Evolutionary conservation across 2,888 invertebrate genomes (phyloP), one percentile per base, ranked within the genome.

Genomic region (Drosophila tanythrix): DNA sequence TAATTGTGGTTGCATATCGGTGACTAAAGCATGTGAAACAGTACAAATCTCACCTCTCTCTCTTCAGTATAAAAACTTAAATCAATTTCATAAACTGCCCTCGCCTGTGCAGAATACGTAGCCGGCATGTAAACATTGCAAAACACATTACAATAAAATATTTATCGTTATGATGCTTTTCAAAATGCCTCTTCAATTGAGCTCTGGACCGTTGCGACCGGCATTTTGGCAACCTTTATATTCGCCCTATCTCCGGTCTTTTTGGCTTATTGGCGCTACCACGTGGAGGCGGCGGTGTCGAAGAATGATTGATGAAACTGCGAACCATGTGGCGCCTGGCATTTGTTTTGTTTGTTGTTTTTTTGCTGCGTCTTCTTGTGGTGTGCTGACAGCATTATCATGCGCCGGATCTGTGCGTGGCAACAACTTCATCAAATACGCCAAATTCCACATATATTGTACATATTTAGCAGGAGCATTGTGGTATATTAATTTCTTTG

Each of bases 181-280:
- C 55, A 87, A 90, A 90, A 87, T 88, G 90, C 86, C 88, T 91
- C 90, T 90, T 90, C 91, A 90, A 90, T 90, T 90, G 91, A 83
- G 86, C 77, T 73, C 76, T 77, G 75, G 76, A 75, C 76, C 66
- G 8, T 46, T 46, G 46, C 46, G 67, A 68, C 29, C 63, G 64
- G 21, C 51, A 67, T 71, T 76, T 81, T 79, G 65, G 73, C 77
- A 57, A 64, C 78, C 68, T 21, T 38, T 38, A 25, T 27, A 27
- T 27, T 48, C 21, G 10, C 18, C 27, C n/a, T 25, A 29, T 31
- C 33, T 33, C 7, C 66, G 27, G 31, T 21, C 18, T 53, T 36
- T 50, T 80, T 68, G 69, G 51, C 74, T 75, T 83, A 59, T 70
- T 64, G 67, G 53, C 64, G 48, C 35, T n/a, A 0, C 38, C 40